A percentile compares a stretch with the other conserved stretches of the same genome.
phyloP scores from a whole-genome alignment of 1,140 invertebrate genomes.

The Agrypnia vestita region DNA sequence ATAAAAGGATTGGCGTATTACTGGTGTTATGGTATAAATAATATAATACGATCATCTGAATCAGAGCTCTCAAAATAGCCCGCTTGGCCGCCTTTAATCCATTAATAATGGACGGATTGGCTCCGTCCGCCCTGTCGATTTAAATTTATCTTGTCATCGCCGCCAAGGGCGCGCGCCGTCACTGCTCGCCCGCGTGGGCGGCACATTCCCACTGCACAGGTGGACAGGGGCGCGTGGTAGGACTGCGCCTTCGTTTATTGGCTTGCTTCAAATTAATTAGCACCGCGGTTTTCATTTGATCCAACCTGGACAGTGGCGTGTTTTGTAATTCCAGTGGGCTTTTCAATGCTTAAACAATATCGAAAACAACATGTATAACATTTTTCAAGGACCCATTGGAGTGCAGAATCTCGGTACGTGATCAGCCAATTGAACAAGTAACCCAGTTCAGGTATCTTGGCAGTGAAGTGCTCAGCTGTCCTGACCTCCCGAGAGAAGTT shows the following conservation, averaged over 20 bases:
- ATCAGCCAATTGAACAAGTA: too few species aligned
- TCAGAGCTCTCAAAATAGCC: neutral
- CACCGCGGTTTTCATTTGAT: conserved; percentile 23
- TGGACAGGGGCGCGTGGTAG: conserved; percentile 52
- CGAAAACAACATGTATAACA: too few species aligned
- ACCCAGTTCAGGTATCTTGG: too few species aligned
- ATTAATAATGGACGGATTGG: neutral
- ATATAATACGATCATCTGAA: neutral
- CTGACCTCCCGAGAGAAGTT: too few species aligned
- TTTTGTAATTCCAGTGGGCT: neutral
- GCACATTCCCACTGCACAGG: conserved; percentile 50
- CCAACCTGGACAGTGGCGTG: conserved; percentile 7
- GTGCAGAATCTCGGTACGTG: too few species aligned
- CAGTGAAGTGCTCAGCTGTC: too few species aligned
- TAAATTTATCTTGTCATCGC: conserved; percentile 1
- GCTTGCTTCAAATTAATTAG: conserved; percentile 51
- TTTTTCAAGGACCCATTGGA: too few species aligned
- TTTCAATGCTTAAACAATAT: too few species aligned
- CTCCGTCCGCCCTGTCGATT: conserved; percentile 10
- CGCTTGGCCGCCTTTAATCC: neutral
- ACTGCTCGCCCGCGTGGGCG: conserved; percentile 47
- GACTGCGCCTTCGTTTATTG: conserved; percentile 52
- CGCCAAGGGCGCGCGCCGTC: conserved; percentile 31
- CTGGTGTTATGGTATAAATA: too few species aligned
- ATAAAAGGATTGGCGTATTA: too few species aligned